phyloP scores from a whole-genome alignment of 2,113 vertebrate species.

The Neomonachus schauinslandi region DNA sequence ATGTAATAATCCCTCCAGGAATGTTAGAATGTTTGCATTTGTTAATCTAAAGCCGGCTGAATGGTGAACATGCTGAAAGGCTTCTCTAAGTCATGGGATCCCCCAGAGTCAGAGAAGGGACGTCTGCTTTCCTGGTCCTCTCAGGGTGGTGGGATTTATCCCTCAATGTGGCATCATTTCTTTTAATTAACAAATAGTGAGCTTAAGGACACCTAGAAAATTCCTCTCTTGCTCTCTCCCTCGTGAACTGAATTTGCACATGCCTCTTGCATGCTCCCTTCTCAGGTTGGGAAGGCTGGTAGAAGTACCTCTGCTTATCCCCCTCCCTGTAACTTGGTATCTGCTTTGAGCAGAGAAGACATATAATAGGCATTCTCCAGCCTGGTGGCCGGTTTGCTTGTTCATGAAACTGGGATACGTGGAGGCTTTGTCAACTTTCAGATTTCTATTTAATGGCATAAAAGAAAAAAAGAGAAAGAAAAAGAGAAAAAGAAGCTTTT shows the following conservation, averaged over 20 bases:
- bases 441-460: constrained; percentile 60
- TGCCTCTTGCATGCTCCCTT: constrained; percentile 19
- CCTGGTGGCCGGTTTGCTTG: constrained; percentile 5
- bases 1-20: constrained; percentile 84
- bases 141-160: constrained; percentile 66
- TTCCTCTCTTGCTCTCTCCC: constrained; percentile 48
- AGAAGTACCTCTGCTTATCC: constrained; percentile 35
- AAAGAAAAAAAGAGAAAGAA: constrained; percentile 35
- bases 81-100: constrained; percentile 79
- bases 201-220: constrained; percentile 80
- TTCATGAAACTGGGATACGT: constrained; percentile 11
- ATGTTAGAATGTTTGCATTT: constrained; percentile 82
- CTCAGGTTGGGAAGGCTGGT: constrained; percentile 40
- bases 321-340: not conserved
- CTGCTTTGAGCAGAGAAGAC: constrained; percentile 45
- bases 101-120: constrained; percentile 70
- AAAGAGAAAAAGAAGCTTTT: constrained; percentile 32
- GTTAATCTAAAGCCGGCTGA: constrained; percentile 82
- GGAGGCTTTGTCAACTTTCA: constrained; percentile 38
- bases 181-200: constrained; percentile 81
- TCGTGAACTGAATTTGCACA: constrained; percentile 13
- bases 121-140: constrained; percentile 50
- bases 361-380: constrained; percentile 21
- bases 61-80: constrained; percentile 78
- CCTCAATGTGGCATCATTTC: constrained; percentile 67